Conservation (phyloP, 2,797 vertebrate species). For the Gambelia wislizenii region DNA sequence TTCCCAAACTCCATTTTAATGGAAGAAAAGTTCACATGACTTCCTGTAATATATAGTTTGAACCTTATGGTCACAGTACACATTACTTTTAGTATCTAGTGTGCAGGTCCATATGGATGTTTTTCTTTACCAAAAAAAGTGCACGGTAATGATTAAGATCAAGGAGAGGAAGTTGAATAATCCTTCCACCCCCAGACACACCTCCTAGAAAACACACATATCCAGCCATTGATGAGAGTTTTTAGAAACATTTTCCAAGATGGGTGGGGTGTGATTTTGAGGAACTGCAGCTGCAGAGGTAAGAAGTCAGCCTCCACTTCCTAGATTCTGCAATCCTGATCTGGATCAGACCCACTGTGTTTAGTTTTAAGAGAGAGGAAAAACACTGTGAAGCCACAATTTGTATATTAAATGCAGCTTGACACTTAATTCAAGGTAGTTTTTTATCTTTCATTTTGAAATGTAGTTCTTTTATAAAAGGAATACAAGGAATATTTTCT, state of each 20-base stretch:
- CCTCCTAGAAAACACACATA: too few species aligned
- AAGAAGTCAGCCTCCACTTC: neutral
- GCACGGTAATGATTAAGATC: neutral
- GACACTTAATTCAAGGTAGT: neutral
- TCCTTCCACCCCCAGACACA: neutral
- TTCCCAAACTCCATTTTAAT: neutral
- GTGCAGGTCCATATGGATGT: neutral
- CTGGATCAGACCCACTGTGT: neutral
- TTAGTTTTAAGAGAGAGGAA: neutral
- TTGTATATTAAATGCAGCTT: neutral
- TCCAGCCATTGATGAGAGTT: too few species aligned
- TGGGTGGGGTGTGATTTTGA: neutral
- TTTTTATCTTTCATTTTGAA: too few species aligned
- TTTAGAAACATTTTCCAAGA: neutral
- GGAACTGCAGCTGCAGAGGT: neutral
- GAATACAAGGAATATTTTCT: neutral
- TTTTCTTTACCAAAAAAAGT: neutral
- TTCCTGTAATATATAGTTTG: neutral
- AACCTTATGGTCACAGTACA: neutral
- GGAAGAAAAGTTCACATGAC: too few species aligned
- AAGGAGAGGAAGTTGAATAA: neutral
- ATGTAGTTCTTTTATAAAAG: neutral
- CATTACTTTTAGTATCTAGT: neutral
- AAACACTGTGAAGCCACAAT: neutral
- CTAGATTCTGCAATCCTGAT: neutral